Evolutionary conservation across 2,888 invertebrate species (phyloP).

Genomic region (Oscheius onirici): DNA sequence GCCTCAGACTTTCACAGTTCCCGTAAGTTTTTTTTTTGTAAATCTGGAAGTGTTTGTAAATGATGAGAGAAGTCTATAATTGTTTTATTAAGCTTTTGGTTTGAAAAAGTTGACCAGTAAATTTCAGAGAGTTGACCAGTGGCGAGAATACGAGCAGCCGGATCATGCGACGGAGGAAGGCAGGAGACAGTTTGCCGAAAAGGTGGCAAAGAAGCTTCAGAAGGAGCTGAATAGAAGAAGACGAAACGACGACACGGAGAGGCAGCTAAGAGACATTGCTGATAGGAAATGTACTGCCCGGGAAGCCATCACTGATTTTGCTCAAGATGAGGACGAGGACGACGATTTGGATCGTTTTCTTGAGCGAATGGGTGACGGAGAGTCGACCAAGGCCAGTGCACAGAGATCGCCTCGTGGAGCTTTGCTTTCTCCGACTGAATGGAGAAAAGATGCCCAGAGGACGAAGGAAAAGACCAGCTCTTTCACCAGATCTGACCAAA

Average conservation of each 20-base stretch:
- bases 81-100: too few species aligned
- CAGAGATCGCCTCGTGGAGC: conserved; percentile 21
- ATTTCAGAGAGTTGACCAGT: conserved; percentile 48
- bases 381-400: conserved; percentile 10
- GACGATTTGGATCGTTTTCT: conserved; percentile 50
- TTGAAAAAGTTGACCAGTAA: too few species aligned
- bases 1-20: conserved; percentile 45
- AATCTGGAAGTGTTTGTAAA: too few species aligned
- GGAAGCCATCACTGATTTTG: conserved; percentile 49
- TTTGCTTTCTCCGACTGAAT: conserved; percentile 19
- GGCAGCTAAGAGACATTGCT: conserved; percentile 55
- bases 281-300: conserved; percentile 49
- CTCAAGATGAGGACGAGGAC: conserved; percentile 58
- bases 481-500: not conserved
- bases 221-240: conserved; percentile 42
- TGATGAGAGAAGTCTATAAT: too few species aligned
- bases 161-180: conserved; percentile 56
- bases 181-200: conserved; percentile 35
- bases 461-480: conserved; percentile 9
- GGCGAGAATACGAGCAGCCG: conserved; percentile 40
- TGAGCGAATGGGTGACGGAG: conserved; percentile 24
- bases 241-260: conserved; percentile 57
- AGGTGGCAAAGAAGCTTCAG: conserved; percentile 49
- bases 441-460: conserved; percentile 10
- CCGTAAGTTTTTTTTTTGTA: conserved; percentile 34